Percentiles rank a stretch among this genome's conserved stretches.
Evolutionary conservation across 2,888 invertebrate genomes (phyloP).

Genomic region (Drosophila falleni): DNA sequence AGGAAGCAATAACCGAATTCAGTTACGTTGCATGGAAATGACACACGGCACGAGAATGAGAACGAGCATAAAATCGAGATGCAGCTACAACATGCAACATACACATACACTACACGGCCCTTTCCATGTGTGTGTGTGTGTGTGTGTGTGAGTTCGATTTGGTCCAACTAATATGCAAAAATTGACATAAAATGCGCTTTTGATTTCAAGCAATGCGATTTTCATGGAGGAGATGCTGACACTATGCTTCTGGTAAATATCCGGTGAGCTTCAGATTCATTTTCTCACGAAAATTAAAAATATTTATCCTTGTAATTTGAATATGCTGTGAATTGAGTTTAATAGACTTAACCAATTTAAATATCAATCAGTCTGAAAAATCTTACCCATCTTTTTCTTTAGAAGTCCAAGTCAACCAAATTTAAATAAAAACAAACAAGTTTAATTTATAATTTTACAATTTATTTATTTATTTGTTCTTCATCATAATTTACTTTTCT

Average conservation of each 20-base stretch:
- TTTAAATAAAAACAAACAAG: not conserved
- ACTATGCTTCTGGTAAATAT: not conserved
- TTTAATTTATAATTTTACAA: constrained; percentile 55
- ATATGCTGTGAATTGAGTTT: too few species aligned
- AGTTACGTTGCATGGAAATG: constrained; percentile 76
- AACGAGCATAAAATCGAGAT: constrained; percentile 5
- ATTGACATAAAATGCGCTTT: constrained; percentile 35
- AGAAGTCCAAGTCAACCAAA: not conserved
- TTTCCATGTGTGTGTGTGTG: not conserved
- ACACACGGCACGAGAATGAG: constrained; percentile 53
- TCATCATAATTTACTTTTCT: constrained; percentile 62
- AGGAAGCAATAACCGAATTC: constrained; percentile 79
- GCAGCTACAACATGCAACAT: constrained; percentile 20
- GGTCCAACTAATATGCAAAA: constrained; percentile 50
- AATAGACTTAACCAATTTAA: too few species aligned
- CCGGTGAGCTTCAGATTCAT: constrained; percentile 5
- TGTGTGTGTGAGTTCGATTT: constrained; percentile 18
- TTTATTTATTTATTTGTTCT: constrained; percentile 65
- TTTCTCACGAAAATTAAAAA: not conserved
- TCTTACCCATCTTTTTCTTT: too few species aligned
- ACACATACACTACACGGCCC: constrained; percentile 21
- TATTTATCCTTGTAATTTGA: not conserved
- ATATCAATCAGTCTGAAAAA: too few species aligned
- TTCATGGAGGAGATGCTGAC: not conserved
- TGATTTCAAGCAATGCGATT: constrained; percentile 7